Conservation (phyloP, 2,888 invertebrate species). For the Ichneumoninae sp. region DNA sequence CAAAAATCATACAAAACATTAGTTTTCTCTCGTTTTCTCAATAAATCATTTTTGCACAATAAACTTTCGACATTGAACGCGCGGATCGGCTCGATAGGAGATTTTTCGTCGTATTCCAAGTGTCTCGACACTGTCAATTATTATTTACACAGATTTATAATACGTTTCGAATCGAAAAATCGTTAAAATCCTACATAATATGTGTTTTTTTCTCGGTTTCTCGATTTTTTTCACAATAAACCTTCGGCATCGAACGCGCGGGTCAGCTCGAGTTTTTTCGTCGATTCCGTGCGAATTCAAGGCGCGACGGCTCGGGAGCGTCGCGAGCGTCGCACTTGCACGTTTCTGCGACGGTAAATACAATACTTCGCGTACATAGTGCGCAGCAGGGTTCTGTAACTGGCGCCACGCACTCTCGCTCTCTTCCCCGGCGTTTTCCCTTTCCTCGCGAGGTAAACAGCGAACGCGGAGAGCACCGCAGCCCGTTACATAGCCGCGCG, state of each 20-base stretch:
- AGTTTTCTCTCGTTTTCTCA: too few relatives aligned
- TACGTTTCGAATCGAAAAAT: too few relatives aligned
- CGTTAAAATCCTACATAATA: not conserved
- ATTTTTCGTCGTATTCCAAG: too few relatives aligned
- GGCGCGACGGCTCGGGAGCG: not conserved
- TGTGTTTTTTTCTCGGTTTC: not conserved
- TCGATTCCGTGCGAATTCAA: not conserved
- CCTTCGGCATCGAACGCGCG: not conserved
- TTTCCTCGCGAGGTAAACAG: conserved; percentile 32
- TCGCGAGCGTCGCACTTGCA: not conserved
- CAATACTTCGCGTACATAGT: conserved; percentile 6
- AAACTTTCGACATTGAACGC: too few relatives aligned
- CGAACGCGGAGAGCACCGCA: conserved; percentile 32
- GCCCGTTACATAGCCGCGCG: conserved; percentile 58
- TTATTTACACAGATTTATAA: too few relatives aligned
- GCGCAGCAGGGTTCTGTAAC: conserved; percentile 7
- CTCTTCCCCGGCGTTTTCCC: conserved; percentile 46
- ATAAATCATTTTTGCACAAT: too few relatives aligned
- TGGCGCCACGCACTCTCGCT: conserved; percentile 19
- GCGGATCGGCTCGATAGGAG: too few relatives aligned
- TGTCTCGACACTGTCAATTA: too few relatives aligned
- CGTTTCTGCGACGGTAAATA: not conserved
- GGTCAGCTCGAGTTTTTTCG: not conserved
- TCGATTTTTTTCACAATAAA: not conserved
- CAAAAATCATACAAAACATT: too few relatives aligned